These are phyloP conservation scores for Macaria liturata DNA, from an alignment of 2,888 invertebrate genomes.

Conservation along the genomic window DNA sequence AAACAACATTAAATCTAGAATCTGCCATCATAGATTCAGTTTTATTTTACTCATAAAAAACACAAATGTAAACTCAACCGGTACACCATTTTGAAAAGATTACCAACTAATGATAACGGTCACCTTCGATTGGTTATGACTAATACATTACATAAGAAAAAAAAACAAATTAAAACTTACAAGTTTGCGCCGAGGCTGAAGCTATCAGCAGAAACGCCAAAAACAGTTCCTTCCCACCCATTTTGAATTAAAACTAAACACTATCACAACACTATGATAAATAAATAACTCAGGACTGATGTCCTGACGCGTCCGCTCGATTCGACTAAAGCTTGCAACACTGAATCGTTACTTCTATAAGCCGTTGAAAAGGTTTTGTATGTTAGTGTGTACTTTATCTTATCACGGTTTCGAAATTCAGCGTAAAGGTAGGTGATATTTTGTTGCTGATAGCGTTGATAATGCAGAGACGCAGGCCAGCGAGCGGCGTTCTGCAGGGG, in stretches of 20 bases:
- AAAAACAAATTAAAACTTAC: slow-evolving; percentile 48
- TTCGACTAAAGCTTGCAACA: slow-evolving; percentile 49
- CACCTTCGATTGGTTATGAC: slow-evolving; percentile 7
- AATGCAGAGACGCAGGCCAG: slow-evolving; percentile 37
- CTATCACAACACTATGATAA: slow-evolving; percentile 33
- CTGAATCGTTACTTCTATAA: slow-evolving; percentile 41
- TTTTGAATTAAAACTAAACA: slow-evolving; percentile 35
- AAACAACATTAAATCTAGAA: background rate
- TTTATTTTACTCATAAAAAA: background rate
- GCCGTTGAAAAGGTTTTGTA: slow-evolving; percentile 50
- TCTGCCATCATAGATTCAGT: background rate
- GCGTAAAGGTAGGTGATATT: slow-evolving; percentile 68
- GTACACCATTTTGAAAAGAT: slow-evolving; percentile 2
- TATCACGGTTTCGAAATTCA: slow-evolving; percentile 75
- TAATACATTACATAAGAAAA: slow-evolving; percentile 20
- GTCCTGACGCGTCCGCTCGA: slow-evolving; percentile 37
- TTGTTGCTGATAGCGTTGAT: slow-evolving; percentile 46
- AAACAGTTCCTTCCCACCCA: slow-evolving; percentile 50
- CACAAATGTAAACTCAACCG: background rate
- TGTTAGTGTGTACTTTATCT: slow-evolving; percentile 51
- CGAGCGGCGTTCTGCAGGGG: slow-evolving; percentile 46
- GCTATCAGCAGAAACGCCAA: slow-evolving; percentile 46
- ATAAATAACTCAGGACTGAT: slow-evolving; percentile 23
- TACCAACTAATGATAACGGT: slow-evolving; percentile 6
- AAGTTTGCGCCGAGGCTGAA: slow-evolving; percentile 48